Evolutionary conservation across 2,113 vertebrate species (phyloP).

Genomic region (Leptocoma aspasia): DNA sequence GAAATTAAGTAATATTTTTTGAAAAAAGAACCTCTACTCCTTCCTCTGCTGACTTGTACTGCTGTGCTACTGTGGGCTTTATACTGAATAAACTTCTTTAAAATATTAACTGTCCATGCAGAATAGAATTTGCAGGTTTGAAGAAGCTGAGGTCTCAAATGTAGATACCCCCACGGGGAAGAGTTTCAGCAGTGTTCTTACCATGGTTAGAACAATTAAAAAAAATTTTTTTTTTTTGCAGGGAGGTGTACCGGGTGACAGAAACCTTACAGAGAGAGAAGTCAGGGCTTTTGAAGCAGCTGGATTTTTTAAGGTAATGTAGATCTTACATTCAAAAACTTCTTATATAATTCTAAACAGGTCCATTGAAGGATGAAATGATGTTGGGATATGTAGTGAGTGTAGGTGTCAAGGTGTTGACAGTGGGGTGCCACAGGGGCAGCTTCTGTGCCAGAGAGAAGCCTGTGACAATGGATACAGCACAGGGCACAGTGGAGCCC

Average conservation of each 20-base stretch:
- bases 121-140: not conserved
- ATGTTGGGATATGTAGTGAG: not conserved
- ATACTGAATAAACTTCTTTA: not conserved
- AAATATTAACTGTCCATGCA: not conserved
- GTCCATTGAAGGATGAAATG: not conserved
- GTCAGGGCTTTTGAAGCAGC: slow-evolving; percentile 87
- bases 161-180: not conserved
- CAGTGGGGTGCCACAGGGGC: accelerated
- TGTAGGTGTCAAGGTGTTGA: not conserved
- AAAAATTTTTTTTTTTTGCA: slow-evolving; percentile 30
- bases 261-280: slow-evolving; percentile 90
- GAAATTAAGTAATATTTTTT: not conserved
- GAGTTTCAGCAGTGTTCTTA: not conserved
- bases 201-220: not conserved
- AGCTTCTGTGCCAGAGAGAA: not conserved
- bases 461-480: not conserved
- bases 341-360: not conserved
- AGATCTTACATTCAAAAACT: not conserved
- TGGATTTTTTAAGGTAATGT: slow-evolving; percentile 89
- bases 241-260: slow-evolving; percentile 88
- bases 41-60: not conserved
- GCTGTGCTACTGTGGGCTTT: not conserved
- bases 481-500: not conserved
- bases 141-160: not conserved
- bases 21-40: not conserved